A percentile compares a stretch with the other conserved stretches of the same genome.
Conservation (phyloP, 2,797 vertebrate genomes). For the Neosilurus mollespiculum region DNA sequence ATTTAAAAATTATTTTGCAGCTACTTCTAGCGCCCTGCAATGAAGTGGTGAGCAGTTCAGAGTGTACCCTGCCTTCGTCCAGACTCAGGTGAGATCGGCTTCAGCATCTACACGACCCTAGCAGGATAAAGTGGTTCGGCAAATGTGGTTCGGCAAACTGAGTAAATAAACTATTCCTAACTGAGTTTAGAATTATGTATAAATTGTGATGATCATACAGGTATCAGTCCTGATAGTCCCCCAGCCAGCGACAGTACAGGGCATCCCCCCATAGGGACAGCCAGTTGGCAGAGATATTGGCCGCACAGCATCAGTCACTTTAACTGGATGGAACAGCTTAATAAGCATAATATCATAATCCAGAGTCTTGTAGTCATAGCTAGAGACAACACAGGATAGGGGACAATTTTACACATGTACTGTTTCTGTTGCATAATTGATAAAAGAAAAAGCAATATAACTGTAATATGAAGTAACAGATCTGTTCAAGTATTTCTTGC, state of each 20-base stretch:
- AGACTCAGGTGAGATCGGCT: too few species aligned
- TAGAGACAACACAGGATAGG: slow-evolving; percentile 35
- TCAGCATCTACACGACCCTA: too few species aligned
- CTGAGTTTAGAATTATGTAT: neutral
- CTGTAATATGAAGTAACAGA: neutral
- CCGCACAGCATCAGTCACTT: slow-evolving; percentile 60
- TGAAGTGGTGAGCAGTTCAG: too few species aligned
- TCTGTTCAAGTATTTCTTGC: neutral
- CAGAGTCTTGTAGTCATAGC: slow-evolving; percentile 74
- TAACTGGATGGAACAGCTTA: slow-evolving; percentile 70
- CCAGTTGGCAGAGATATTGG: slow-evolving; percentile 61
- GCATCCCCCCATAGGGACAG: slow-evolving; percentile 58
- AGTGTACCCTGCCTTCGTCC: too few species aligned
- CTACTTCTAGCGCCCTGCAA: too few species aligned
- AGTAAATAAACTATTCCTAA: neutral
- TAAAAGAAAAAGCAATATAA: neutral
- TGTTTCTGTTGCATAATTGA: neutral
- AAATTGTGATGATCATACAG: slow-evolving; percentile 10
- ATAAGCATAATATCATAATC: slow-evolving; percentile 75
- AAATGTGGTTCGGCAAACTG: too few species aligned
- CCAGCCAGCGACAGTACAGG: slow-evolving; percentile 71
- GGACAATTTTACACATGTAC: slow-evolving; percentile 7
- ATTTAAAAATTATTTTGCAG: slow-evolving; percentile 3
- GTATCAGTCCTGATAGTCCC: slow-evolving; percentile 54
- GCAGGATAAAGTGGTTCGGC: too few species aligned